phyloP scores from a whole-genome alignment of 2,888 invertebrate species.

The Pyrgus malvae region DNA sequence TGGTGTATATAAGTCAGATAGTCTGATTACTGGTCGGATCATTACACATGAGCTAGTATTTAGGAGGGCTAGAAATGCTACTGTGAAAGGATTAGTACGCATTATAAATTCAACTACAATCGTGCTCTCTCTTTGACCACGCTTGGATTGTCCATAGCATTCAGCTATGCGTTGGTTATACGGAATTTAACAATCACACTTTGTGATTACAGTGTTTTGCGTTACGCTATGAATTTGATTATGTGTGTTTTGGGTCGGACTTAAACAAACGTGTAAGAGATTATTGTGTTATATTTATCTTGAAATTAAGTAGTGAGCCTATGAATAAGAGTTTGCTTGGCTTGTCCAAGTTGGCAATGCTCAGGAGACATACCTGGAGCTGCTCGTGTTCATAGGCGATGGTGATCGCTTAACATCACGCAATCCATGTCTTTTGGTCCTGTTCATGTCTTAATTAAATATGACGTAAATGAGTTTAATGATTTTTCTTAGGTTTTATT shows the following conservation, averaged over 20 bases:
- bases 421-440: too few species aligned
- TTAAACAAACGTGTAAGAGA: background rate
- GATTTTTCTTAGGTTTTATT: too few species aligned
- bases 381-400: too few species aligned
- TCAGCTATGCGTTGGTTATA: background rate
- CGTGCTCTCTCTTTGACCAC: slow-evolving; percentile 9
- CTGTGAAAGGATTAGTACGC: slow-evolving; percentile 20
- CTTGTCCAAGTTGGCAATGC: too few species aligned
- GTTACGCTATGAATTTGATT: slow-evolving; percentile 9
- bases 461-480: too few species aligned
- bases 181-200: background rate
- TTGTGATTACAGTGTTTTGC: background rate
- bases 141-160: slow-evolving; percentile 7
- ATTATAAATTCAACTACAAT: slow-evolving; percentile 24
- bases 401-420: too few species aligned
- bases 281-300: background rate
- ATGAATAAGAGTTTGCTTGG: too few species aligned
- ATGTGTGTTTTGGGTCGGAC: background rate
- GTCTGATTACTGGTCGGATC: background rate
- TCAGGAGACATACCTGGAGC: too few species aligned
- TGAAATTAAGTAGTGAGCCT: too few species aligned
- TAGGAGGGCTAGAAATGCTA: background rate
- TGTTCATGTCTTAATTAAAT: too few species aligned
- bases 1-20: background rate
- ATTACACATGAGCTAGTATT: background rate